phyloP scores from a whole-genome alignment of 2,797 vertebrate genomes.

The Alauda arvensis region DNA sequence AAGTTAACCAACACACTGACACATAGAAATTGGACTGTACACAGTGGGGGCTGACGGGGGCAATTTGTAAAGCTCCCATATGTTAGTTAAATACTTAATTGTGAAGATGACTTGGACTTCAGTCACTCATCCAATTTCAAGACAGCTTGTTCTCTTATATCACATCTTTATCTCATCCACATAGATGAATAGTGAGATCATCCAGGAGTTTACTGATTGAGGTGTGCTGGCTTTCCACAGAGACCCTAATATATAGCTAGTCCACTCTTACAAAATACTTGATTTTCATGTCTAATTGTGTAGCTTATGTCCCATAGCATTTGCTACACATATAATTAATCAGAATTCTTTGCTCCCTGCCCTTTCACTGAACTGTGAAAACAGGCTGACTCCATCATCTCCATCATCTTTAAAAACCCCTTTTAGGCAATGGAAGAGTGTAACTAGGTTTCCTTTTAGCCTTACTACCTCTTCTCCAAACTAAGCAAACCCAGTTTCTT shows the following conservation, averaged over 20 bases:
- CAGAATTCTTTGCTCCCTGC: neutral
- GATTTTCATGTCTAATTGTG: neutral
- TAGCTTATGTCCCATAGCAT: neutral
- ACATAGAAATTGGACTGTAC: neutral
- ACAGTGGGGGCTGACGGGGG: neutral
- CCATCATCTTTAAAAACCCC: neutral
- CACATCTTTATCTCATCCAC: neutral
- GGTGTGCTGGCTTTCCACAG: neutral
- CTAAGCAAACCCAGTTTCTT: neutral
- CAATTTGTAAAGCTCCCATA: neutral
- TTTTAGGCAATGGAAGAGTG: neutral
- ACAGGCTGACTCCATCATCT: neutral
- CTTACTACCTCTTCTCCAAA: neutral
- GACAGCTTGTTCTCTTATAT: neutral
- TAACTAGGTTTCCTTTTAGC: neutral
- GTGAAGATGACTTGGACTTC: neutral
- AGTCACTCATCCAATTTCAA: neutral
- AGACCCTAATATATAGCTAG: neutral
- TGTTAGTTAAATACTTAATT: neutral
- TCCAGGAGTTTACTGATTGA: neutral
- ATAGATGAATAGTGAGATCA: neutral
- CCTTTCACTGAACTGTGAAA: neutral
- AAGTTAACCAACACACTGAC: neutral
- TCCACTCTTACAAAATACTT: neutral
- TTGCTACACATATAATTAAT: neutral